Evolutionary conservation across 2,888 invertebrate genomes (phyloP).

Genomic region (Tachystola acroxantha): DNA sequence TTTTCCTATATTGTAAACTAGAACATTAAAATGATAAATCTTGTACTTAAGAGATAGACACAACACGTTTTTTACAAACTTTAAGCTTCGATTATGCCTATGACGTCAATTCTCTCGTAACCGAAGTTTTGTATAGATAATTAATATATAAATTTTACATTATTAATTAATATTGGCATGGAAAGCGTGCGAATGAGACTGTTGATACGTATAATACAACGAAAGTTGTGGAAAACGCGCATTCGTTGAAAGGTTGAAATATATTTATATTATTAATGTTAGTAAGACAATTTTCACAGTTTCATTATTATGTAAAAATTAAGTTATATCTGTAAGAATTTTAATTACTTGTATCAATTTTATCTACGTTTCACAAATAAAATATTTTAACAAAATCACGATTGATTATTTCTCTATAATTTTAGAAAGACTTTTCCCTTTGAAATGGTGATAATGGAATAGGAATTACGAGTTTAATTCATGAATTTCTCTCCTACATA

Average conservation of each 20-base stretch:
- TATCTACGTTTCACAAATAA: conserved; percentile 78
- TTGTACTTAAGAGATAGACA: conserved; percentile 34
- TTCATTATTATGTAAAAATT: conserved; percentile 71
- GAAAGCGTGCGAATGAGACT: conserved; percentile 58
- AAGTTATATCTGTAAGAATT: conserved; percentile 73
- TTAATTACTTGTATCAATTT: conserved; percentile 78
- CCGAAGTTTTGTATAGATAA: conserved; percentile 53
- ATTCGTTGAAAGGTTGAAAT: conserved; percentile 51
- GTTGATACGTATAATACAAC: conserved; percentile 48
- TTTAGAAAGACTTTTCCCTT: no score
- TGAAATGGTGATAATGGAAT: no score
- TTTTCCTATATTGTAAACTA: conserved; percentile 44
- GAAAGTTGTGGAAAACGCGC: conserved; percentile 49
- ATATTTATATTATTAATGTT: conserved; percentile 43
- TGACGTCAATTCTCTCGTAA: conserved; percentile 69
- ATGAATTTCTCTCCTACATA: no score
- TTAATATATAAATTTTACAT: conserved; percentile 39
- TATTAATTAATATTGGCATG: conserved; percentile 41
- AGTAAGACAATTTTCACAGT: conserved; percentile 70
- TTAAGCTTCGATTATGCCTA: conserved; percentile 59
- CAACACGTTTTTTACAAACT: conserved; percentile 58
- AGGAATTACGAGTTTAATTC: no score
- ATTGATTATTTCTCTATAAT: conserved; percentile 20
- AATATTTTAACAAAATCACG: conserved; percentile 72
- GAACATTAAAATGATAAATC: conserved; percentile 10